A percentile compares a stretch with the other conserved stretches of the same genome.
Conservation (phyloP, 2,113 vertebrate genomes). For the Pelecanus crispus region DNA sequence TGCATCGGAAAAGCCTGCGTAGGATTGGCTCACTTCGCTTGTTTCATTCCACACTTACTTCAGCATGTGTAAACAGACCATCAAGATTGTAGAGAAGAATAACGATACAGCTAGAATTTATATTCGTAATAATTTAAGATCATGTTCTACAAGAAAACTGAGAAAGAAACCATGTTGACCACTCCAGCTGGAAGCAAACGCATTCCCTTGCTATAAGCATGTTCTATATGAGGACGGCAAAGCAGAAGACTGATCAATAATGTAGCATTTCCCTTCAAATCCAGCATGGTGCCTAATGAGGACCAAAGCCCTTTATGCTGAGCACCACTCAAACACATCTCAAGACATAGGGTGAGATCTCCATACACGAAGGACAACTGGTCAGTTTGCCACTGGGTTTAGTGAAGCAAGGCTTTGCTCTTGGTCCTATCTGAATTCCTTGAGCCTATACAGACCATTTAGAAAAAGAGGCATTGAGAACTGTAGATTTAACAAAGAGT, state of each 20-base stretch:
- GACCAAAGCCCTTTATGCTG: background rate
- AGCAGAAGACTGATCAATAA: background rate
- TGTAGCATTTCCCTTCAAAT: background rate
- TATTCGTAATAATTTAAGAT: background rate
- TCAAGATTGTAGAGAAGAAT: background rate
- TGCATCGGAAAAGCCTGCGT: background rate
- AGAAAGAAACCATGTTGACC: background rate
- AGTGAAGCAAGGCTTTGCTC: background rate
- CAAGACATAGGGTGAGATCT: background rate
- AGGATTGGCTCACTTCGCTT: background rate
- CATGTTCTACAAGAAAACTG: slow-evolving; percentile 11
- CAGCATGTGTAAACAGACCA: background rate
- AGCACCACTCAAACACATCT: background rate
- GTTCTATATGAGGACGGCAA: background rate
- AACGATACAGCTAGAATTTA: background rate
- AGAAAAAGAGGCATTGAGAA: background rate
- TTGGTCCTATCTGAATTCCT: background rate
- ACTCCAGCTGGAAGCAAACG: background rate
- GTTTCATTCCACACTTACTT: slow-evolving; percentile 6
- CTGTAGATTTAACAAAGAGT: background rate
- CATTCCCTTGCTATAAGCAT: background rate
- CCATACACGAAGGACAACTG: background rate
- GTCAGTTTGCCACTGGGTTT: background rate
- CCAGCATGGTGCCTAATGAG: background rate
- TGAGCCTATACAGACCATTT: background rate